These are phyloP conservation scores for Cancer borealis DNA, from an alignment of 2,888 invertebrate species.

Conservation along the genomic window DNA sequence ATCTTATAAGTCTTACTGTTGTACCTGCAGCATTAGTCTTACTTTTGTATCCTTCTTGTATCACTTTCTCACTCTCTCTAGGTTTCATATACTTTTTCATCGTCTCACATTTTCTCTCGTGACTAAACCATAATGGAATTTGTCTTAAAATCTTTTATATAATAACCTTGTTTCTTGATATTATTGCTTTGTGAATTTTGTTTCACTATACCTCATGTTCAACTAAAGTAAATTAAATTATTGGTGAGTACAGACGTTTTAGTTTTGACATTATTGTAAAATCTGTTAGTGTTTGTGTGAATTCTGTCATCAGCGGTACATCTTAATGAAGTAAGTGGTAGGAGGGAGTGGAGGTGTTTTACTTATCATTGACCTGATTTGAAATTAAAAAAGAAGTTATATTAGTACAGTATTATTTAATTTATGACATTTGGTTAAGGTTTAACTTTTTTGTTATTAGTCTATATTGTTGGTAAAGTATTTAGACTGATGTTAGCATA, in stretches of 20 bases:
- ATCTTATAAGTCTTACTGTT: neutral
- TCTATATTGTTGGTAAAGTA: conserved; percentile 22
- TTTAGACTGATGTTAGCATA: neutral
- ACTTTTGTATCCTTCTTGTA: neutral
- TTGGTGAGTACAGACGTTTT: neutral
- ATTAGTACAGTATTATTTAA: conserved; percentile 30
- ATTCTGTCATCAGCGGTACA: neutral
- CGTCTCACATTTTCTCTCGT: neutral
- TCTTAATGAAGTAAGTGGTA: neutral
- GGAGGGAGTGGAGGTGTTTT: neutral
- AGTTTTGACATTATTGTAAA: neutral
- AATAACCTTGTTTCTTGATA: neutral
- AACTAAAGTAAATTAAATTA: neutral
- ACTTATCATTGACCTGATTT: neutral
- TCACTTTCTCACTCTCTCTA: neutral
- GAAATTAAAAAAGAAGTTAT: neutral
- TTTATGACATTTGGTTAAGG: conserved; percentile 1
- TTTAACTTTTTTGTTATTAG: neutral
- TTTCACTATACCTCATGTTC: neutral
- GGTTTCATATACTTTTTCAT: neutral
- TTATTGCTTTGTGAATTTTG: neutral
- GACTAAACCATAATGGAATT: neutral
- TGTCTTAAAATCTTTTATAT: neutral
- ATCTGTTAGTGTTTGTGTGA: neutral
- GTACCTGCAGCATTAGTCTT: neutral